Conservation (phyloP, 2,797 vertebrate species). For the Acipenser ruthenus region DNA sequence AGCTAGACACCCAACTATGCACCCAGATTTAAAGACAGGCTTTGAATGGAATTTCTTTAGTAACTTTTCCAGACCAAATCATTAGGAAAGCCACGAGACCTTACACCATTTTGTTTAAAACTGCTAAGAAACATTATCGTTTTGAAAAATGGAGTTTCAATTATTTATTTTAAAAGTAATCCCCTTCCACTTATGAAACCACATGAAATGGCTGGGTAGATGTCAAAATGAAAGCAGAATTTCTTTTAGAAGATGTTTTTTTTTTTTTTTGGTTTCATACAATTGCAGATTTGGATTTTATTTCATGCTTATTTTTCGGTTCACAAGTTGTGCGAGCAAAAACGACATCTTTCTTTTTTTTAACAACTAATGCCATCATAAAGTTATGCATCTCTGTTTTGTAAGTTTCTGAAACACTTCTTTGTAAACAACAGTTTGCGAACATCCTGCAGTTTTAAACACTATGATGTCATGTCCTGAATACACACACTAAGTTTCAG, state of each 20-base stretch:
- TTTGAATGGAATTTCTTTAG: slow-evolving; percentile 47
- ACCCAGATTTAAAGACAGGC: slow-evolving; percentile 65
- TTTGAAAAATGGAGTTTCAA: slow-evolving; percentile 26
- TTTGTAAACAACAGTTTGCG: too few relatives aligned
- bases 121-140: slow-evolving; percentile 25
- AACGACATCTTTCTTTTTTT: too few relatives aligned
- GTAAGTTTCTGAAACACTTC: too few relatives aligned
- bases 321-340: too few relatives aligned
- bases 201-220: slow-evolving; percentile 26
- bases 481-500: too few relatives aligned
- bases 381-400: too few relatives aligned
- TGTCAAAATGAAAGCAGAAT: slow-evolving; percentile 12
- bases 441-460: too few relatives aligned
- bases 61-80: slow-evolving; percentile 61
- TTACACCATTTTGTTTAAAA: slow-evolving; percentile 18
- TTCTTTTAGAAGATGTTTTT: slow-evolving; percentile 17
- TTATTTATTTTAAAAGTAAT: slow-evolving; percentile 37
- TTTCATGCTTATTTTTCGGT: neutral
- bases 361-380: too few relatives aligned
- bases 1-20: slow-evolving; percentile 56
- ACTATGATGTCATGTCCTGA: too few relatives aligned
- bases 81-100: slow-evolving; percentile 21
- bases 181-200: slow-evolving; percentile 22
- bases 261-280: slow-evolving; percentile 9
- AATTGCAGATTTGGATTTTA: slow-evolving; percentile 21